A percentile compares a stretch with the other conserved stretches of the same genome.
phyloP scores from a whole-genome alignment of 2,888 invertebrate genomes.

The Odontocolon sp. region DNA sequence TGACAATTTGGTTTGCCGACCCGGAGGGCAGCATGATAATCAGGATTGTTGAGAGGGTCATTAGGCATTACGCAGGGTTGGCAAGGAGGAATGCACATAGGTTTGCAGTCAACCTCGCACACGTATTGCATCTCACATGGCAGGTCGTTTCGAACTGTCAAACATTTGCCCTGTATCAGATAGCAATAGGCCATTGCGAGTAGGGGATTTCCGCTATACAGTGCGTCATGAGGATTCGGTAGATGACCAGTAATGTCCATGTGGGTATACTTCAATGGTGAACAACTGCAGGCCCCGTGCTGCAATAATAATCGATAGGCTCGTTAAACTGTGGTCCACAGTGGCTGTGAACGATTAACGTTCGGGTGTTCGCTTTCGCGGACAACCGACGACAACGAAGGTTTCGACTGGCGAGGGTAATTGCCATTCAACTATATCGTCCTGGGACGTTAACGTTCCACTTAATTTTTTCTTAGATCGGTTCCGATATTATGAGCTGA shows the following conservation, averaged over 20 bases:
- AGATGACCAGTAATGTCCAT: slow-evolving; percentile 88
- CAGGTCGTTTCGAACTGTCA: slow-evolving; percentile 71
- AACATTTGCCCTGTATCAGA: slow-evolving; percentile 79
- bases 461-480: background rate
- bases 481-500: background rate
- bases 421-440: no score
- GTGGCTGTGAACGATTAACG: slow-evolving; percentile 9
- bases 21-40: slow-evolving; percentile 22
- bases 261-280: slow-evolving; percentile 90
- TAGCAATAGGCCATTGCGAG: slow-evolving; percentile 86
- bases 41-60: slow-evolving; percentile 51
- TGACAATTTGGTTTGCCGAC: slow-evolving; percentile 16
- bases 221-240: slow-evolving; percentile 81
- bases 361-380: background rate
- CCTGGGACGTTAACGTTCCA: slow-evolving; percentile 5
- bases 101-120: slow-evolving; percentile 70
- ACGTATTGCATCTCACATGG: slow-evolving; percentile 74
- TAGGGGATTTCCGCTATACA: slow-evolving; percentile 87
- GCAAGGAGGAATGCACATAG: slow-evolving; percentile 67
- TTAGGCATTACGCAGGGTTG: slow-evolving; percentile 64
- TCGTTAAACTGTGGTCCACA: slow-evolving; percentile 21
- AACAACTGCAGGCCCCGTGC: slow-evolving; percentile 75
- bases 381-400: slow-evolving; percentile 5
- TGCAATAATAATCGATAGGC: slow-evolving; percentile 68
- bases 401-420: background rate